These are phyloP conservation scores for Bibio marci DNA, from an alignment of 2,888 invertebrate genomes.

Conservation along the genomic window DNA sequence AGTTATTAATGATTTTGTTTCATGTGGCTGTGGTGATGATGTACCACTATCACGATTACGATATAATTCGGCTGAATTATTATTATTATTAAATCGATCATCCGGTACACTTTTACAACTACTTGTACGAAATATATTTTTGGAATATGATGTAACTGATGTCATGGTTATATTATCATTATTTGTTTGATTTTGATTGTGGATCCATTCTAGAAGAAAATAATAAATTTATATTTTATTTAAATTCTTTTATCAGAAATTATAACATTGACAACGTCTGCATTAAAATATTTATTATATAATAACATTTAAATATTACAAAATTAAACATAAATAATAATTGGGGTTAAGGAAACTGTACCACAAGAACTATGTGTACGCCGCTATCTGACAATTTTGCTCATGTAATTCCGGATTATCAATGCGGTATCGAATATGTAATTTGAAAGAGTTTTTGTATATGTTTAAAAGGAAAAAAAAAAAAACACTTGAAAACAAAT, in stretches of 20 bases:
- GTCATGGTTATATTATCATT: not conserved
- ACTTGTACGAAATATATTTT: constrained; percentile 23
- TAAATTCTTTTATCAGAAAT: constrained; percentile 1
- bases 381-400: no score
- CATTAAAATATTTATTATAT: no score
- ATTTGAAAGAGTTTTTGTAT: no score
- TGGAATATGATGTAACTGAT: constrained; percentile 14
- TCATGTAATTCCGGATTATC: no score
- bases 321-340: no score
- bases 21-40: constrained; percentile 26
- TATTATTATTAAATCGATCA: constrained; percentile 14
- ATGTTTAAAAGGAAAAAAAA: no score
- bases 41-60: constrained; percentile 28
- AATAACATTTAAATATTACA: no score
- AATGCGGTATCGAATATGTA: no score
- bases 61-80: constrained; percentile 18
- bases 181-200: constrained; percentile 8
- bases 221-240: no score
- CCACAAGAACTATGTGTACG: no score
- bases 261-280: not conserved
- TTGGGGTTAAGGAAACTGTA: no score
- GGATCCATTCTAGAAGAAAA: constrained; percentile 10
- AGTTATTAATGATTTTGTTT: not conserved
- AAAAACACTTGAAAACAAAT: no score
- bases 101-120: constrained; percentile 16